Conservation (phyloP, 2,797 vertebrate genomes). For the Nothura maculosa region DNA sequence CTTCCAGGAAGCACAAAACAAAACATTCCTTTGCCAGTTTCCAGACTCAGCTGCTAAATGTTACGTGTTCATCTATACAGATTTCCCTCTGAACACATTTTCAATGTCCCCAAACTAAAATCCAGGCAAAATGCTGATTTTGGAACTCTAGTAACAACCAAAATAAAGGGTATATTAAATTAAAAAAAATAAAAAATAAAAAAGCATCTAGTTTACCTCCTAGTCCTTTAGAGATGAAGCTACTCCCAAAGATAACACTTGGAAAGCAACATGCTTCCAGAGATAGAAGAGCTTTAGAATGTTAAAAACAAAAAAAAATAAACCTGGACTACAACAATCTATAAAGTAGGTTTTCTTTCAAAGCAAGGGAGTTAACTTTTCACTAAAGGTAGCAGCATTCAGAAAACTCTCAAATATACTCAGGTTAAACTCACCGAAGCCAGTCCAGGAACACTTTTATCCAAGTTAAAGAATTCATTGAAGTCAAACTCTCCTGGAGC, state of each 20-base stretch:
- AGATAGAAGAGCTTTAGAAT: background rate
- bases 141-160: background rate
- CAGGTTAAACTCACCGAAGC: conserved; percentile 92
- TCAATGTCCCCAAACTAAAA: background rate
- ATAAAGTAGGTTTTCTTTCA: background rate
- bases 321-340: background rate
- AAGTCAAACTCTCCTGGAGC: conserved; percentile 96
- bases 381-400: background rate
- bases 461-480: conserved; percentile 98
- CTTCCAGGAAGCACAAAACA: background rate
- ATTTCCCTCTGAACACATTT: background rate
- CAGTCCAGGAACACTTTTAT: conserved; percentile 96
- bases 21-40: background rate
- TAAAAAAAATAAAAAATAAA: too few relatives aligned
- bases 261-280: background rate
- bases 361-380: background rate
- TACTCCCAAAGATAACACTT: background rate
- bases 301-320: too few relatives aligned
- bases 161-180: background rate
- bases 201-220: background rate
- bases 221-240: background rate
- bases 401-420: background rate
- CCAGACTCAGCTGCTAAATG: background rate
- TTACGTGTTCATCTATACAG: background rate
- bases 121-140: background rate